These are phyloP conservation scores for Scomber scombrus DNA, from an alignment of 2,113 vertebrate genomes.

Conservation along the genomic window DNA sequence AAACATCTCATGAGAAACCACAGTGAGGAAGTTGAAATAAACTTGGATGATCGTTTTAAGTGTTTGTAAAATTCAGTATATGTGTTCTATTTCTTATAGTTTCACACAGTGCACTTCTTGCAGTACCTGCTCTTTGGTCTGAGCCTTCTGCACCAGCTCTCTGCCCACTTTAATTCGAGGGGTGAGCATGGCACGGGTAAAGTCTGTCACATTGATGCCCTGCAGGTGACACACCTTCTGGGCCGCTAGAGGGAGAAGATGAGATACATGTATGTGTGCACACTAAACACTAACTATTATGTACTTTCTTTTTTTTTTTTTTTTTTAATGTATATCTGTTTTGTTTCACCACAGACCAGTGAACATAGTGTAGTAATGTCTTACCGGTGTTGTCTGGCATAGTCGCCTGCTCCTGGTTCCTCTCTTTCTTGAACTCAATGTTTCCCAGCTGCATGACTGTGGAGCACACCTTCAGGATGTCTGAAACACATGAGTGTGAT, in stretches of 20 bases:
- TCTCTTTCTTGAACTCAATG: slow-evolving; percentile 96
- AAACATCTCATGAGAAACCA: not conserved
- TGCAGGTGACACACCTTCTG: slow-evolving; percentile 97
- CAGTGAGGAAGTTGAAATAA: not conserved
- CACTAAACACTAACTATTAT: not conserved
- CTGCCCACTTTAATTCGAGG: slow-evolving; percentile 97
- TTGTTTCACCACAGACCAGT: not conserved
- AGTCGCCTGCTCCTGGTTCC: slow-evolving; percentile 96
- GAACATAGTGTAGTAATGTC: slow-evolving; percentile 4
- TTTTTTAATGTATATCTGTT: not conserved
- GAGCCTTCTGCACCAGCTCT: slow-evolving; percentile 96
- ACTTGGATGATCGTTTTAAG: not conserved
- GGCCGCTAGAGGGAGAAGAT: slow-evolving; percentile 84
- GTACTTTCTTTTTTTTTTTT: not conserved
- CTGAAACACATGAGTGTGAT: slow-evolving; percentile 74
- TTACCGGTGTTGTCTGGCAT: slow-evolving; percentile 97
- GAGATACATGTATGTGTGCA: not conserved
- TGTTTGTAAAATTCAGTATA: not conserved
- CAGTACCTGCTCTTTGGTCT: slow-evolving; percentile 97
- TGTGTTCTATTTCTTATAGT: not conserved
- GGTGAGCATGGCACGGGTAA: slow-evolving; percentile 93
- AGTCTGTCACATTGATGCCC: slow-evolving; percentile 97
- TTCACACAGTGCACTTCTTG: not conserved
- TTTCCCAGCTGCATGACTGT: slow-evolving; percentile 96
- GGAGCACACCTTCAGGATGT: slow-evolving; percentile 93